Conservation (phyloP, 1,140 invertebrate genomes). For the Trichoplusia ni region DNA sequence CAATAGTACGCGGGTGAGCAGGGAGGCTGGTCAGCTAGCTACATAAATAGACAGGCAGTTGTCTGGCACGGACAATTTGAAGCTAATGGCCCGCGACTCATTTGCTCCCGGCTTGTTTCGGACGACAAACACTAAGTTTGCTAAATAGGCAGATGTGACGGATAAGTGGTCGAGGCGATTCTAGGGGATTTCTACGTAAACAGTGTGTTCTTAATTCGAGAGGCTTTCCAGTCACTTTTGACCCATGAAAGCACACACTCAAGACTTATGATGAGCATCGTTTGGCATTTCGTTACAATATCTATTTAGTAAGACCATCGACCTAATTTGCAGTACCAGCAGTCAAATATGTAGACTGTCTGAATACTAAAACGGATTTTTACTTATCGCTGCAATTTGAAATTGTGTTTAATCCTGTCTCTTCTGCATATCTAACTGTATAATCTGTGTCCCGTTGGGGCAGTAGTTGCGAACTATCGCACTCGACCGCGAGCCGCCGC, state of each 20-base stretch:
- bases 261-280: no score
- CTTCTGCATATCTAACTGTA: neutral
- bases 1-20: slow-evolving; percentile 19
- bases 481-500: slow-evolving; percentile 21
- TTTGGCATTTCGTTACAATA: no score
- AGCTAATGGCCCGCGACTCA: slow-evolving; percentile 52
- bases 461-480: slow-evolving; percentile 32
- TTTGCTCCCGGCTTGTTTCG: slow-evolving; percentile 41
- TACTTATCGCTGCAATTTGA: no score
- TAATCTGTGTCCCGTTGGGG: slow-evolving; percentile 9
- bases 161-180: neutral
- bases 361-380: no score
- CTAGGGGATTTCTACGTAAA: no score
- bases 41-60: slow-evolving; percentile 33
- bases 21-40: slow-evolving; percentile 12
- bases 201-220: no score
- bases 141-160: slow-evolving; percentile 4
- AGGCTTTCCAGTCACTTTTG: no score
- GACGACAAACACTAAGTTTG: slow-evolving; percentile 8
- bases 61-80: slow-evolving; percentile 51
- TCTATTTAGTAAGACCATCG: no score
- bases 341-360: no score
- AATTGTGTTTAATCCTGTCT: neutral
- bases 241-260: no score
- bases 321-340: no score